Evolutionary conservation across 2,797 vertebrate genomes (phyloP).

Genomic region (Xiphorhynchus erythropygius): DNA sequence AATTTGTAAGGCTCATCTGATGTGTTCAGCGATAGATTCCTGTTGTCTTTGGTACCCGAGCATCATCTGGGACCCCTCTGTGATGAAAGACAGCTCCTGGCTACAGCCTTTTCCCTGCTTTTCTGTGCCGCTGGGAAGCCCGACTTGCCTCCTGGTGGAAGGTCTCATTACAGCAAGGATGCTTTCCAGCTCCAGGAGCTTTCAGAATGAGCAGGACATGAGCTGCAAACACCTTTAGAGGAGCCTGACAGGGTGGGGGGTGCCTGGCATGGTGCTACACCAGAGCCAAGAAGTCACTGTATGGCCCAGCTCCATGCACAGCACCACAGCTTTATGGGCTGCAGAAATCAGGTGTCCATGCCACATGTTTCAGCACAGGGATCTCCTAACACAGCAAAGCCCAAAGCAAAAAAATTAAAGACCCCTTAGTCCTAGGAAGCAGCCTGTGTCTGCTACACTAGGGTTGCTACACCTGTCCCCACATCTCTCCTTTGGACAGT

Average conservation of each 20-base stretch:
- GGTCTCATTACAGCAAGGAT: slow-evolving; percentile 44
- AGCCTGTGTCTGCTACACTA: fast-evolving
- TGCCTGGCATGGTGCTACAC: neutral
- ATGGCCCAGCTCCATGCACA: fast-evolving
- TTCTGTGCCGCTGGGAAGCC: neutral
- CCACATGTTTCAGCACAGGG: fast-evolving
- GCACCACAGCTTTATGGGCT: fast-evolving
- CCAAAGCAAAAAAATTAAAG: neutral
- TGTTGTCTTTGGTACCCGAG: neutral
- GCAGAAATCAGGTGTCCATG: fast-evolving
- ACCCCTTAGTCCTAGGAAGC: neutral
- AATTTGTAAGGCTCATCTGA: neutral
- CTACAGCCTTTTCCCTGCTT: neutral
- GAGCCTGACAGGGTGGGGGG: fast-evolving
- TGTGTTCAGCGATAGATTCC: neutral
- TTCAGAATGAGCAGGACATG: neutral
- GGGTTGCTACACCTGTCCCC: neutral
- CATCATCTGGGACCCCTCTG: neutral
- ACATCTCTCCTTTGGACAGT: neutral
- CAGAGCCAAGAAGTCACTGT: neutral
- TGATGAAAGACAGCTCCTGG: neutral
- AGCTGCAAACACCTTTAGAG: neutral
- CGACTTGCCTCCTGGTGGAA: slow-evolving; percentile 59
- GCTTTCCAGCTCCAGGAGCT: neutral
- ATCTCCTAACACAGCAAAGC: neutral